A percentile compares a stretch with the other conserved stretches of the same genome.
phyloP scores from a whole-genome alignment of 1,140 invertebrate species.

The Hermetia illucens region DNA sequence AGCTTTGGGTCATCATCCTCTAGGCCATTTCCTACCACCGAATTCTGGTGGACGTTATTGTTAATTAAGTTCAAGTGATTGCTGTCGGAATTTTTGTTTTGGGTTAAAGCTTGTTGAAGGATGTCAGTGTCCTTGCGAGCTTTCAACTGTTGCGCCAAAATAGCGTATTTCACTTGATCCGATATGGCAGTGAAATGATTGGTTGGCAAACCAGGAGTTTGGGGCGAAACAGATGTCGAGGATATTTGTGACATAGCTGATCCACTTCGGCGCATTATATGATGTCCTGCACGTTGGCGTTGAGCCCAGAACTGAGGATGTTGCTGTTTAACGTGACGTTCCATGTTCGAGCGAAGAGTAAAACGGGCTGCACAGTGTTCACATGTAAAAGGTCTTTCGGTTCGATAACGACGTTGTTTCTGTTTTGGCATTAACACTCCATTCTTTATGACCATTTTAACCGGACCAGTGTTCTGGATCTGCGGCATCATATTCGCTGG shows the following conservation, averaged over 20 bases:
- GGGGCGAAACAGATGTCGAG: conserved; percentile 7
- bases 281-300: conserved; percentile 36
- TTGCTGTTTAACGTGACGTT: conserved; percentile 84
- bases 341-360: conserved; percentile 83
- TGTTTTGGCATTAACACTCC: conserved; percentile 79
- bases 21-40: conserved; percentile 1
- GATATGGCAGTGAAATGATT: conserved; percentile 35
- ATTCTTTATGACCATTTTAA: conserved; percentile 82
- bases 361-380: conserved; percentile 79
- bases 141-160: conserved; percentile 61
- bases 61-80: conserved; percentile 4
- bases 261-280: conserved; percentile 30
- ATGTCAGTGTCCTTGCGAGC: conserved; percentile 30
- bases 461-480: conserved; percentile 39
- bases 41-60: not conserved
- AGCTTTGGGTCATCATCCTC: conserved; percentile 34
- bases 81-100: conserved; percentile 6
- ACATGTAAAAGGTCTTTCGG: conserved; percentile 80
- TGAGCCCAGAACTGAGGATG: conserved; percentile 80
- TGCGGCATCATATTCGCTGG: conserved; percentile 7
- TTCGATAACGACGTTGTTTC: conserved; percentile 77
- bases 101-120: conserved; percentile 28
- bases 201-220: conserved; percentile 2
- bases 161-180: conserved; percentile 63
- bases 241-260: conserved; percentile 1